phyloP scores from a whole-genome alignment of 2,888 invertebrate genomes.

The Brachycybe producta region DNA sequence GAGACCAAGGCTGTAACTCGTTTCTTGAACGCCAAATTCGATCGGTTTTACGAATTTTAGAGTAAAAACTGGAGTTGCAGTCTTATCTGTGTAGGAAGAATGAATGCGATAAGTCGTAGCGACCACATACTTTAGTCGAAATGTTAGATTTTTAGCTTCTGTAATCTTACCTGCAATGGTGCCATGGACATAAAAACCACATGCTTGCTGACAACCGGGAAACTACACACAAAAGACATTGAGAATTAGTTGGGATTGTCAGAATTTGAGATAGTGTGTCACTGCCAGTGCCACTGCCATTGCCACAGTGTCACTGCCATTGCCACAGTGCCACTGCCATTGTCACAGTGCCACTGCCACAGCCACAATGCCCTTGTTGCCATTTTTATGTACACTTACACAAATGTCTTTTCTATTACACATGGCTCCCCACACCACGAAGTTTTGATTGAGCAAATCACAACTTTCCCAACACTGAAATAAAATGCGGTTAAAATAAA shows the following conservation, averaged over 20 bases:
- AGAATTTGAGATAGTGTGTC: constrained; percentile 5
- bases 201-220: constrained; percentile 57
- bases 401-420: constrained; percentile 57
- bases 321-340: too few relatives aligned
- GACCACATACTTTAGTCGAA: background rate
- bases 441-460: constrained; percentile 52
- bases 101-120: background rate
- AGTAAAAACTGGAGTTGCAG: background rate
- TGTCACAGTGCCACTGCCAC: too few relatives aligned
- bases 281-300: too few relatives aligned
- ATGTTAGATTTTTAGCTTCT: background rate
- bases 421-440: constrained; percentile 56
- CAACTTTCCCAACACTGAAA: constrained; percentile 65
- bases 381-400: too few relatives aligned
- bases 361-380: too few relatives aligned
- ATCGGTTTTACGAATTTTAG: background rate
- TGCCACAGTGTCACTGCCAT: too few relatives aligned
- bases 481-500: constrained; percentile 33
- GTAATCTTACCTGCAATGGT: constrained; percentile 34
- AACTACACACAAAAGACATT: constrained; percentile 42
- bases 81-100: background rate
- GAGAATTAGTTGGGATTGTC: background rate
- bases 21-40: background rate
- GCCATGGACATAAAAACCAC: constrained; percentile 52
- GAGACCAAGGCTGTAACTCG: background rate